Percentiles rank a stretch among this genome's conserved stretches.
Conservation (phyloP, 2,113 vertebrate genomes). For the Paratilapia polleni region DNA sequence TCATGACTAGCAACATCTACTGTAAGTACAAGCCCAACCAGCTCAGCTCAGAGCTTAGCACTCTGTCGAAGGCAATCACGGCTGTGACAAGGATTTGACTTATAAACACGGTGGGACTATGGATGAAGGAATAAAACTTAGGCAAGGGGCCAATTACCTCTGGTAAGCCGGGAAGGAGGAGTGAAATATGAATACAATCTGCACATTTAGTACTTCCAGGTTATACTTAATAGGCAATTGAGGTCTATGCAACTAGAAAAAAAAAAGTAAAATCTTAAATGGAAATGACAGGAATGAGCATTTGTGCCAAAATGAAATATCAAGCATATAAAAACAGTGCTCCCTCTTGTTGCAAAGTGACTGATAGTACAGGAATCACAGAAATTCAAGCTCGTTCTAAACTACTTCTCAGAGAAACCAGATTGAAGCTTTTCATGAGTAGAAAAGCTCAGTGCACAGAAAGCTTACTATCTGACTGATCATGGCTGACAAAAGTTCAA, state of each 20-base stretch:
- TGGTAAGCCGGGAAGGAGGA: constrained; percentile 16
- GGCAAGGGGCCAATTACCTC: constrained; percentile 49
- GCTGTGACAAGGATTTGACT: constrained; percentile 12
- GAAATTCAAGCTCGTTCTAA: background rate
- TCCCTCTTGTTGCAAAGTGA: background rate
- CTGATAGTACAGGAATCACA: background rate
- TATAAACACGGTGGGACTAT: constrained; percentile 32
- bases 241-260: background rate
- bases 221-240: constrained; percentile 30
- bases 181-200: constrained; percentile 44
- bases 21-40: background rate
- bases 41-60: constrained; percentile 1
- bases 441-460: background rate
- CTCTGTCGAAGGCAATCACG: constrained; percentile 33
- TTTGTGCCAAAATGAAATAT: constrained; percentile 9
- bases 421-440: background rate
- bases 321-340: background rate
- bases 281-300: constrained; percentile 16
- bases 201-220: constrained; percentile 29
- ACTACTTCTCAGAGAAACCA: background rate
- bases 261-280: background rate
- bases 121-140: constrained; percentile 43
- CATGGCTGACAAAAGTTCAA: background rate
- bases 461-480: background rate
- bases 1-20: constrained; percentile 16